Percentiles rank a stretch among this genome's conserved stretches.
phyloP scores from a whole-genome alignment of 2,113 vertebrate species.

The Pterocles orientalis region DNA sequence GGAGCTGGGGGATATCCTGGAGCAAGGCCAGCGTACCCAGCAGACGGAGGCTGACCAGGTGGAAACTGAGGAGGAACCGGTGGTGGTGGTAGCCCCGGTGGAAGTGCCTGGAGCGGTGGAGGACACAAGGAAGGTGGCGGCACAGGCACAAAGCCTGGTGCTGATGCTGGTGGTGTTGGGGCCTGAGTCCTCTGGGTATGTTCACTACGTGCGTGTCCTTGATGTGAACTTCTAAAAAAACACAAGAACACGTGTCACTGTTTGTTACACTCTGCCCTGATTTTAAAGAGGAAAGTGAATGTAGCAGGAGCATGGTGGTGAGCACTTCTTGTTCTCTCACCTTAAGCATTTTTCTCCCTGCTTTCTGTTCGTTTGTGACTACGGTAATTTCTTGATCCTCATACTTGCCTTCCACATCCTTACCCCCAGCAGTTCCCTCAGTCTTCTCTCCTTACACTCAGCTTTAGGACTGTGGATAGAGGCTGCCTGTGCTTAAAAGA shows the following conservation, averaged over 20 bases:
- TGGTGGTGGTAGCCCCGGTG: constrained; percentile 82
- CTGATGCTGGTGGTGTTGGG: constrained; percentile 77
- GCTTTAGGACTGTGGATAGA: background rate
- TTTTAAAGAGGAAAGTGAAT: background rate
- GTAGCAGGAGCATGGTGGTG: background rate
- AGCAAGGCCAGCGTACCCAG: constrained; percentile 85
- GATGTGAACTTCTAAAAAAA: constrained; percentile 74
- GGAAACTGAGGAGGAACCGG: constrained; percentile 85
- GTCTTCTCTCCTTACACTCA: background rate
- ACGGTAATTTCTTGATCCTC: background rate
- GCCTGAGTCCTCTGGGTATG: constrained; percentile 80
- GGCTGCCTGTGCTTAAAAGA: background rate
- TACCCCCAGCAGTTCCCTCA: background rate
- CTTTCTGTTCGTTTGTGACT: background rate
- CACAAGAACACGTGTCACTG: constrained; percentile 69
- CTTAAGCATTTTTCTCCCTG: background rate
- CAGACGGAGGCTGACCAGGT: constrained; percentile 84
- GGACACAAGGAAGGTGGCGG: constrained; percentile 82
- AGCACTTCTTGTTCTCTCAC: background rate
- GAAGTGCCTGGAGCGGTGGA: constrained; percentile 84
- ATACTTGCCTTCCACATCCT: background rate
- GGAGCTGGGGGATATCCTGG: constrained; percentile 87
- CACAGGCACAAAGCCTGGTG: constrained; percentile 83
- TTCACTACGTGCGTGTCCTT: constrained; percentile 81
- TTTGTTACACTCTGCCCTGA: constrained; percentile 31